Evolutionary conservation across 2,797 vertebrate species (phyloP).

Genomic region (Scyliorhinus canicula): DNA sequence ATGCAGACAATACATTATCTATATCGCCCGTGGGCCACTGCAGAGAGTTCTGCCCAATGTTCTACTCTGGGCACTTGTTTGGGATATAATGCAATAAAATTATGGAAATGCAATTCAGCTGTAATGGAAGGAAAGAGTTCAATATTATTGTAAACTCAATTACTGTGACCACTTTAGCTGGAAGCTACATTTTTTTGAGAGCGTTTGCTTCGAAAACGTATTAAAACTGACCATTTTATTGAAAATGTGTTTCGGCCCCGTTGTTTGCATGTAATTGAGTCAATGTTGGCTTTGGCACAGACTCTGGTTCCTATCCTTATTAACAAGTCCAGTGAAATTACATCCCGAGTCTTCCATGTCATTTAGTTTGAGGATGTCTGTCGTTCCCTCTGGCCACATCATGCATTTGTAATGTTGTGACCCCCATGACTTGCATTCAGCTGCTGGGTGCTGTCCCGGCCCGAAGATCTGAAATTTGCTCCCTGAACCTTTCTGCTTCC

Average conservation of each 20-base stretch:
- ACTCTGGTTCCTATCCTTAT: not conserved
- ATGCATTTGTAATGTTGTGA: too few species aligned
- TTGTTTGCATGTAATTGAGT: not conserved
- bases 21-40: not conserved
- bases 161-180: constrained; percentile 49
- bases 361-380: not conserved
- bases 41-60: not conserved
- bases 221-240: constrained; percentile 48
- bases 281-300: too few species aligned
- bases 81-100: constrained; percentile 58
- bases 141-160: constrained; percentile 52
- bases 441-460: too few species aligned
- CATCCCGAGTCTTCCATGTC: not conserved
- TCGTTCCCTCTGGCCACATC: too few species aligned
- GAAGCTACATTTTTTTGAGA: constrained; percentile 45
- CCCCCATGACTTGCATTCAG: not conserved
- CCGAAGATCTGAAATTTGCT: not conserved
- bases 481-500: too few species aligned
- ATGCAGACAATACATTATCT: not conserved
- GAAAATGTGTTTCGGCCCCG: constrained; percentile 35
- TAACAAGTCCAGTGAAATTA: not conserved
- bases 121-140: constrained; percentile 57
- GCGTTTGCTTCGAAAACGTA: constrained; percentile 47
- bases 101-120: constrained; percentile 71
- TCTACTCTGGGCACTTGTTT: not conserved